Evolutionary conservation across 2,888 invertebrate species (phyloP), one percentile per base, ranked within the genome.

Genomic region (Machimus atricapillus): DNA sequence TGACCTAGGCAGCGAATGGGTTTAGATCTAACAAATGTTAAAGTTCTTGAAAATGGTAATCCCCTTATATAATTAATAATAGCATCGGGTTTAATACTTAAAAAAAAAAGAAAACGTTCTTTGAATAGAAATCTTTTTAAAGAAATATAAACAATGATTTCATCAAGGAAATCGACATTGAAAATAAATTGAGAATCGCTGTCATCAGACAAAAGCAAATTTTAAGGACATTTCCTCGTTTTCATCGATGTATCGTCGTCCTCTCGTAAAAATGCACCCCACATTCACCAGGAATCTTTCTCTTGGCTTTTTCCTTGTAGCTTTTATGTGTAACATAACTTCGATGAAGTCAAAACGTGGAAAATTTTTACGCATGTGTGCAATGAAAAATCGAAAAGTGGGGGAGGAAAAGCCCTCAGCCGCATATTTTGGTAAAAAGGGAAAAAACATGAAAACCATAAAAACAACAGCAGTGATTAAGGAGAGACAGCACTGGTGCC

Each of bases 311-410:
- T 66, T 16, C n/a, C 52, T 7, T 16, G 27, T 19, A 66, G 12
- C 66, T 9, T 66, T 27, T 66, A 27, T 66, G 27, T 66, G 58
- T 66, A 66, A 66, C 66, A 27, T 27, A 66, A 66, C 66, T 66
- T 66, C 83, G 85, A 86, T 87, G 77, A 73, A 87, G 85, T 77
- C 82, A 85, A 86, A 86, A 82, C 66, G 81, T 83, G 76, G 74
- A 58, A 58, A 85, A 77, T 82, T 86, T 88, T 86, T 87, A 88
- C 86, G 86, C 87, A 88, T 88, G 88, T 88, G 88, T 88, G 88
- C 87, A 87, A 40, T 88, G 86, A 87, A 88, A 88, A 88, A 88
- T 86, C 79, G 87, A 86, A 87, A 58, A 76, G 86, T 85, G 79
- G 74, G 79, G 88, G 79, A 34, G 79, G 19, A 76, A n/a, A 58